Percentiles rank a stretch among this genome's conserved stretches.
Conservation (phyloP, 2,888 invertebrate genomes). For the Trachelus stipa region DNA sequence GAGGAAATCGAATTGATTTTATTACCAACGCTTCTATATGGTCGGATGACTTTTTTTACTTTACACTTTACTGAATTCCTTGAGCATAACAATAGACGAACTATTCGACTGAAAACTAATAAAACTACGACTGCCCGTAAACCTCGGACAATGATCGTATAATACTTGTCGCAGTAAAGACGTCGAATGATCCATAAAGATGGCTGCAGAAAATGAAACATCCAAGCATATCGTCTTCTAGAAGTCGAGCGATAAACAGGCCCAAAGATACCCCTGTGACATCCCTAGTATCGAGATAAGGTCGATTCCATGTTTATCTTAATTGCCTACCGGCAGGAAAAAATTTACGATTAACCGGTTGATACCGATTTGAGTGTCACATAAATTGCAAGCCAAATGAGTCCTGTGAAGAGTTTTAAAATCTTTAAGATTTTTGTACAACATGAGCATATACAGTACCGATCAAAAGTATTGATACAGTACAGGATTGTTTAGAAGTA, state of each 20-base stretch:
- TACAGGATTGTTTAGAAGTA: no score
- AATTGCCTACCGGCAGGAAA: background rate
- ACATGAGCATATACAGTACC: no score
- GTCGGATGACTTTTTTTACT: background rate
- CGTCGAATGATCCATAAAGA: background rate
- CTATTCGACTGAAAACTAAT: background rate
- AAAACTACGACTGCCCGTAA: background rate
- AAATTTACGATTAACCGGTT: no score
- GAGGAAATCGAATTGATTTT: background rate
- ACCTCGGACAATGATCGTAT: background rate
- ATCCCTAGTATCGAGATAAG: background rate
- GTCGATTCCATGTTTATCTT: background rate
- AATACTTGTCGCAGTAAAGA: background rate
- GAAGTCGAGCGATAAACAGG: background rate
- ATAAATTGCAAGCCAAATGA: no score
- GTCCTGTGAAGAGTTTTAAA: no score
- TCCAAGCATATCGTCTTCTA: background rate
- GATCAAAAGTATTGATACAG: no score
- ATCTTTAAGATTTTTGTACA: no score
- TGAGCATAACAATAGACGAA: background rate
- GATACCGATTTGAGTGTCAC: no score
- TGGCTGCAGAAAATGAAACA: background rate
- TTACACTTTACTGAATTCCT: background rate
- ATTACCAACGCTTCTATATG: background rate
- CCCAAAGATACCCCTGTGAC: background rate